Percentiles rank a stretch among this genome's conserved stretches.
These are phyloP conservation scores for Fundulus diaphanus DNA, from an alignment of 2,797 vertebrate species.

Conservation along the genomic window DNA sequence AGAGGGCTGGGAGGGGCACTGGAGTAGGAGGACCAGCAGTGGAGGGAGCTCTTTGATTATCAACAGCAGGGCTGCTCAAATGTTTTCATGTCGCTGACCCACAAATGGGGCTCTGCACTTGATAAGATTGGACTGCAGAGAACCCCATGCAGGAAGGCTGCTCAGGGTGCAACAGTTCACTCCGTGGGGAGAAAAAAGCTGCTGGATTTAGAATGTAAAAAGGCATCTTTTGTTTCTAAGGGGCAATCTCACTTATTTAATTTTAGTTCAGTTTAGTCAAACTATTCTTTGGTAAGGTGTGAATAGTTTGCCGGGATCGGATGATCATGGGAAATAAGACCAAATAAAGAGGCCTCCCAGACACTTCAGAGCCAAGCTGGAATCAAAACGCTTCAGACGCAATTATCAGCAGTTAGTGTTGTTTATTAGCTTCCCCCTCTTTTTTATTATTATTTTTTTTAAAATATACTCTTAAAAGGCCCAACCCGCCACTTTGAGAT, in stretches of 20 bases:
- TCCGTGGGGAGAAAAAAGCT: background rate
- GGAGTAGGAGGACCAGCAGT: constrained; percentile 19
- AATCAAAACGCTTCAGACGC: constrained; percentile 21
- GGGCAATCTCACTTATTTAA: too few relatives aligned
- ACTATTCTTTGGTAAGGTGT: background rate
- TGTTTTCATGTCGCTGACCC: constrained; percentile 62
- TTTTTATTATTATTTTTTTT: too few relatives aligned
- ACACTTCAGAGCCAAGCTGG: constrained; percentile 1
- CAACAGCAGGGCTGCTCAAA: constrained; percentile 42
- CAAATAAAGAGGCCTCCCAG: background rate
- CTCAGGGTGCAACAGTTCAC: constrained; percentile 3
- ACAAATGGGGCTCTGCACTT: constrained; percentile 46
- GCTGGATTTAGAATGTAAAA: background rate
- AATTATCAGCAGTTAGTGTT: constrained; percentile 19
- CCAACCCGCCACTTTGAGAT: constrained; percentile 7
- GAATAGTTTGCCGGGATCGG: background rate
- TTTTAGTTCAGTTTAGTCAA: background rate
- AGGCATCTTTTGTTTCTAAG: background rate
- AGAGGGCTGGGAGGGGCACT: constrained; percentile 8
- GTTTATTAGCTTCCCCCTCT: constrained; percentile 28
- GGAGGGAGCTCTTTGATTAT: constrained; percentile 52
- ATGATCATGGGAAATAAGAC: constrained; percentile 26
- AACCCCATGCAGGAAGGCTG: constrained; percentile 29
- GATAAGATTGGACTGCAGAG: constrained; percentile 43
- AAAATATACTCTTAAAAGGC: constrained; percentile 33